Percentiles rank a stretch among this genome's conserved stretches.
Evolutionary conservation across 2,888 invertebrate genomes (phyloP).

Genomic region (Pristionchus exspectatus): DNA sequence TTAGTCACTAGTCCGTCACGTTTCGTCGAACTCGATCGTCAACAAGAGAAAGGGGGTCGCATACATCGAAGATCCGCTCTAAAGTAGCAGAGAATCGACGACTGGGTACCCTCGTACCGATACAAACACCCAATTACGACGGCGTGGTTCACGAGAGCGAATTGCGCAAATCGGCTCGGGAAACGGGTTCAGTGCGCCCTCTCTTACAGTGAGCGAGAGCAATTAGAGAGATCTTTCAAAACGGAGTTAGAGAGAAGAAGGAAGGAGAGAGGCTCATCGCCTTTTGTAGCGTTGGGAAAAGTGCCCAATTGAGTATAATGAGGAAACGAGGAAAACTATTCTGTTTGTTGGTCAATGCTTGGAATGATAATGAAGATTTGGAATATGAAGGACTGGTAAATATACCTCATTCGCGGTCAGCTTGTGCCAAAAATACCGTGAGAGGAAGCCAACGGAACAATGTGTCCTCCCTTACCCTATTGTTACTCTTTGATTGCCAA

Average conservation of each 20-base stretch:
- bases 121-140: conserved; percentile 13
- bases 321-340: neutral
- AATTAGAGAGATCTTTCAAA: conserved; percentile 38
- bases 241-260: neutral
- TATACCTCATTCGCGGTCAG: neutral
- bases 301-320: neutral
- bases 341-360: neutral
- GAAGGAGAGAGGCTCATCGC: neutral
- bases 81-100: neutral
- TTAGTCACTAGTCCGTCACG: neutral
- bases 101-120: conserved; percentile 22
- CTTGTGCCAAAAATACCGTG: too few relatives aligned
- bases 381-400: neutral
- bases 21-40: neutral
- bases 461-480: neutral
- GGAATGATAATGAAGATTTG: neutral
- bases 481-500: neutral
- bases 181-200: conserved; percentile 8
- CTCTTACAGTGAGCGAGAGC: conserved; percentile 24
- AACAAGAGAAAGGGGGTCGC: neutral
- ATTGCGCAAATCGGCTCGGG: conserved; percentile 28
- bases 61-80: neutral
- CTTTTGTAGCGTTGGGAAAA: neutral
- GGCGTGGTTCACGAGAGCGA: neutral
- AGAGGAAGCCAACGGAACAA: neutral